These are phyloP conservation scores for Rhea pennata DNA, from an alignment of 2,113 vertebrate species.

Conservation along the genomic window DNA sequence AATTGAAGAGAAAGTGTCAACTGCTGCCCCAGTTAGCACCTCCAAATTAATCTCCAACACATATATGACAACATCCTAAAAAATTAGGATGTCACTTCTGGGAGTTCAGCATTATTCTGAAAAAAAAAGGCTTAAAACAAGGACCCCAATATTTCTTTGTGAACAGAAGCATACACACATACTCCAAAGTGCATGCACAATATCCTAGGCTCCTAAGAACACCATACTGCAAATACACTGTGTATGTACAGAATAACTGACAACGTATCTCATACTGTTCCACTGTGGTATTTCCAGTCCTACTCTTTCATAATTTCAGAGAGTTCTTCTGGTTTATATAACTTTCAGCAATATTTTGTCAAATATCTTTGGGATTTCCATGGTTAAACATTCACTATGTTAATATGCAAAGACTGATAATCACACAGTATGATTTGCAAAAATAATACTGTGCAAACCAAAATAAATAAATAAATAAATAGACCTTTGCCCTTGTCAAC, in stretches of 20 bases:
- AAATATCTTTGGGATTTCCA: neutral
- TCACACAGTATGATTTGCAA: neutral
- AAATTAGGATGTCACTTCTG: slow-evolving; percentile 9
- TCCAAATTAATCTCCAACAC: neutral
- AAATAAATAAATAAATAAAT: rapidly evolving
- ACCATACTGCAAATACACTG: neutral
- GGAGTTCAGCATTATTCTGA: neutral
- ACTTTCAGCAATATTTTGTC: neutral
- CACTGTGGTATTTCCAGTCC: neutral
- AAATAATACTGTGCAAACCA: neutral
- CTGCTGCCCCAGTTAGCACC: neutral
- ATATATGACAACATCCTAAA: slow-evolving; percentile 9
- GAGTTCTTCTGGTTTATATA: neutral
- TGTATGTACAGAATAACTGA: too few relatives aligned
- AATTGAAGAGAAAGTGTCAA: neutral
- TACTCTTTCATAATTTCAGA: neutral
- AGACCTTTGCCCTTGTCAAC: neutral
- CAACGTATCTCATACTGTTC: neutral
- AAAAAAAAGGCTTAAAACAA: neutral
- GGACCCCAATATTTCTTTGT: neutral
- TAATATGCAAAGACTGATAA: neutral
- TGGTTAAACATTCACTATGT: neutral
- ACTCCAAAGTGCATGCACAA: neutral
- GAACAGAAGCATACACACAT: neutral
- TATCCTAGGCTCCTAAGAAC: neutral